Percentiles rank a stretch among this genome's conserved stretches.
These are phyloP conservation scores for Chinchilla lanigera DNA, from an alignment of 2,113 vertebrate genomes.

Conservation along the genomic window DNA sequence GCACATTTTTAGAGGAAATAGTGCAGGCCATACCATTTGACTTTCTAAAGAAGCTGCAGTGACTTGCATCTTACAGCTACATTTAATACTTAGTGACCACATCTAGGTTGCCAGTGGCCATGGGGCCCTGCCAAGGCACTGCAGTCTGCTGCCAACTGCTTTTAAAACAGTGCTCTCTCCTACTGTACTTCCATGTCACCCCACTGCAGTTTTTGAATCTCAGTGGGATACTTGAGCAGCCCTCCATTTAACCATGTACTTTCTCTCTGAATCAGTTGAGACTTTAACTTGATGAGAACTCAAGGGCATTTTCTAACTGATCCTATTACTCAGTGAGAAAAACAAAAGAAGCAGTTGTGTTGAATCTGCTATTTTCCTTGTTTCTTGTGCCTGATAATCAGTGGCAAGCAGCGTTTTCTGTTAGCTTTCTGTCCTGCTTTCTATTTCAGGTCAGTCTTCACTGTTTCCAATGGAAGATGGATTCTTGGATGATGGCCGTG, in stretches of 20 bases:
- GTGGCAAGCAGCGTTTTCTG: slow-evolving; percentile 30
- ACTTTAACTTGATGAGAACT: slow-evolving; percentile 12
- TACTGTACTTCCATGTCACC: neutral
- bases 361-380: slow-evolving; percentile 33
- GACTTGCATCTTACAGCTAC: slow-evolving; percentile 11
- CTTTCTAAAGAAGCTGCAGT: slow-evolving; percentile 42
- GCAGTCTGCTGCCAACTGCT: neutral
- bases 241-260: slow-evolving; percentile 34
- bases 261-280: slow-evolving; percentile 35
- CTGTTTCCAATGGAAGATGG: slow-evolving; percentile 99
- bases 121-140: slow-evolving; percentile 48
- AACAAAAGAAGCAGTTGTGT: slow-evolving; percentile 50
- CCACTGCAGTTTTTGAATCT: neutral
- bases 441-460: slow-evolving; percentile 93
- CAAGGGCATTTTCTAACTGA: slow-evolving; percentile 15
- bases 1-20: slow-evolving; percentile 39
- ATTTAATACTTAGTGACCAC: neutral
- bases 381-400: neutral
- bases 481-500: slow-evolving; percentile 96
- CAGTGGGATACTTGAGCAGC: neutral
- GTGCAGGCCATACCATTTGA: neutral
- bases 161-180: slow-evolving; percentile 14
- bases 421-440: slow-evolving; percentile 78
- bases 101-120: neutral
- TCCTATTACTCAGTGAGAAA: slow-evolving; percentile 50